A percentile compares a stretch with the other conserved stretches of the same genome.
These are phyloP conservation scores for Sebastes minor DNA, from an alignment of 2,797 vertebrate genomes.

Conservation along the genomic window DNA sequence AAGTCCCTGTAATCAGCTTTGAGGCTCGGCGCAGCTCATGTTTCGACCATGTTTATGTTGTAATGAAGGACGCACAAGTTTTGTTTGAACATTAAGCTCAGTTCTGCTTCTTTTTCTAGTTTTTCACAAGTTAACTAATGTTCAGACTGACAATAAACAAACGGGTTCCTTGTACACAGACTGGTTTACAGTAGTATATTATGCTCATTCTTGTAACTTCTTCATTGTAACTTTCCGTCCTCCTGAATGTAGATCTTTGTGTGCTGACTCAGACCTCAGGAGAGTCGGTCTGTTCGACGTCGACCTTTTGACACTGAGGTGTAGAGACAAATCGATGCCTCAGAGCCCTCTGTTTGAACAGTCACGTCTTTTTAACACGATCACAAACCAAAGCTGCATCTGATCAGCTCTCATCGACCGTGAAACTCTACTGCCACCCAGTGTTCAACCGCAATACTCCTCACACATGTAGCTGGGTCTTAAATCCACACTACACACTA, in stretches of 20 bases:
- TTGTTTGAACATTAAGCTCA: slow-evolving; percentile 1
- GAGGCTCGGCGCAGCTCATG: slow-evolving; percentile 8
- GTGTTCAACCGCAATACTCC: slow-evolving; percentile 20
- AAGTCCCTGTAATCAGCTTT: slow-evolving; percentile 62
- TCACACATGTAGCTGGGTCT: not conserved
- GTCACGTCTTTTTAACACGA: not conserved
- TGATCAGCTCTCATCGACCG: not conserved
- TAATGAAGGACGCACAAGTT: slow-evolving; percentile 10
- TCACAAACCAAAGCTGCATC: not conserved
- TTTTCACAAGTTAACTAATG: not conserved
- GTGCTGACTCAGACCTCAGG: slow-evolving; percentile 62
- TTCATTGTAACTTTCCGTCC: not conserved
- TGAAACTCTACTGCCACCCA: slow-evolving; percentile 62
- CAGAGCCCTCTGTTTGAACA: slow-evolving; percentile 23
- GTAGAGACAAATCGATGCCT: slow-evolving; percentile 39
- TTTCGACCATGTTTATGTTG: slow-evolving; percentile 34
- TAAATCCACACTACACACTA: not conserved
- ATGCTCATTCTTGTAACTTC: not conserved
- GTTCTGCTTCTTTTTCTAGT: not conserved
- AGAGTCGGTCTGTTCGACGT: not conserved
- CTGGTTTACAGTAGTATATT: not conserved
- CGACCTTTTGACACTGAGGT: slow-evolving; percentile 44
- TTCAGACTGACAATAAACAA: slow-evolving; percentile 42
- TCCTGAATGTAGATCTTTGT: slow-evolving; percentile 20
- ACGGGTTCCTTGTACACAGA: not conserved